Evolutionary conservation across 2,113 vertebrate species (phyloP).

Genomic region (Synchiropus splendidus): DNA sequence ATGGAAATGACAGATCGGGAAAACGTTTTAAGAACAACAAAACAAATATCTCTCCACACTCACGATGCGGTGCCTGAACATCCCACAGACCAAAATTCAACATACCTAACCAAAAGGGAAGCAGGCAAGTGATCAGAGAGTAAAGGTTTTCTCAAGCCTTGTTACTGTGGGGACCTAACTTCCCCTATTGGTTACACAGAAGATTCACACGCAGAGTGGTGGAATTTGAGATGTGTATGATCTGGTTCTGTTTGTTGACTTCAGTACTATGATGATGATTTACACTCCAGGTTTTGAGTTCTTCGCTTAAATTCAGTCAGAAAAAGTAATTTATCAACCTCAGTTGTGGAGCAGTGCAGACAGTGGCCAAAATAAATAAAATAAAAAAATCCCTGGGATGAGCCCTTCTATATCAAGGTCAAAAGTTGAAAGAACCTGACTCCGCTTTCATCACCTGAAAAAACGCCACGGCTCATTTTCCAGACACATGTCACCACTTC

Average conservation of each 20-base stretch:
- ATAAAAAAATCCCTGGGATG: slow-evolving; percentile 13
- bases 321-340: slow-evolving; percentile 23
- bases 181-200: too few species aligned
- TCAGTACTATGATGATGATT: slow-evolving; percentile 16
- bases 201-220: too few species aligned
- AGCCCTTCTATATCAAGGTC: slow-evolving; percentile 38
- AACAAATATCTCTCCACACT: too few species aligned
- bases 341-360: slow-evolving; percentile 22
- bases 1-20: too few species aligned
- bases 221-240: too few species aligned
- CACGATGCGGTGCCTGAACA: too few species aligned
- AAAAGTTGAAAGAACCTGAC: slow-evolving; percentile 47
- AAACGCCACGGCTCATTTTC: slow-evolving; percentile 33
- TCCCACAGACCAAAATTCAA: too few species aligned
- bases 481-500: slow-evolving; percentile 41
- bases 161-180: too few species aligned
- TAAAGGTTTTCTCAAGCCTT: too few species aligned
- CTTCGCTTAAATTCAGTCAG: slow-evolving; percentile 10
- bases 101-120: too few species aligned
- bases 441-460: slow-evolving; percentile 41
- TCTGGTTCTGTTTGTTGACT: slow-evolving; percentile 14
- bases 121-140: too few species aligned
- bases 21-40: too few species aligned
- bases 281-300: slow-evolving; percentile 4
- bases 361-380: slow-evolving; percentile 28